phyloP scores from a whole-genome alignment of 2,797 vertebrate species.

The Muraenolepis orangiensis region DNA sequence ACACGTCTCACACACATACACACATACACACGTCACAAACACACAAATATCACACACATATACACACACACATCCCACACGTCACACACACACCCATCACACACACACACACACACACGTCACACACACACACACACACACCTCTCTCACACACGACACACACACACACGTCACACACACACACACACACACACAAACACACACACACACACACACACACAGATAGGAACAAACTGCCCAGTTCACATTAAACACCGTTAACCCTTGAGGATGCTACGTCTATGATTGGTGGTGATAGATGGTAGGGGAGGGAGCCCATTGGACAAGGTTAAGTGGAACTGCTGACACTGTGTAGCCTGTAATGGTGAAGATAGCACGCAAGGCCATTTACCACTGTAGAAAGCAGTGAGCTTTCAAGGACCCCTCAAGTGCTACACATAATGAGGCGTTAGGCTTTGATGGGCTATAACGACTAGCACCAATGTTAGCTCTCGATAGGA shows the following conservation, averaged over 20 bases:
- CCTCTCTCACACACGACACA: slow-evolving; percentile 3
- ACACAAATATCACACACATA: not conserved
- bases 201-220: slow-evolving; percentile 3
- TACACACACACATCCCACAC: slow-evolving; percentile 4
- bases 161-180: not conserved
- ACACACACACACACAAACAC: not conserved
- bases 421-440: slow-evolving; percentile 44
- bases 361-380: slow-evolving; percentile 52
- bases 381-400: slow-evolving; percentile 29
- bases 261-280: slow-evolving; percentile 44
- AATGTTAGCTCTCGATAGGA: slow-evolving; percentile 59
- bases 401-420: slow-evolving; percentile 38
- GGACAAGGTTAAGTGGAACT: slow-evolving; percentile 64
- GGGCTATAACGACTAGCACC: slow-evolving; percentile 59
- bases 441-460: slow-evolving; percentile 63
- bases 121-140: not conserved
- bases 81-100: not conserved
- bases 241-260: slow-evolving; percentile 32
- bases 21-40: not conserved
- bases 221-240: not conserved
- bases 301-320: slow-evolving; percentile 46
- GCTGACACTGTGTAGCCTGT: slow-evolving; percentile 53
- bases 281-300: slow-evolving; percentile 55
- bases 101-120: not conserved
- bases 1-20: not conserved